A percentile compares a stretch with the other conserved stretches of the same genome.
Conservation (phyloP, 2,888 invertebrate genomes). For the Drosophila niveifrons region DNA sequence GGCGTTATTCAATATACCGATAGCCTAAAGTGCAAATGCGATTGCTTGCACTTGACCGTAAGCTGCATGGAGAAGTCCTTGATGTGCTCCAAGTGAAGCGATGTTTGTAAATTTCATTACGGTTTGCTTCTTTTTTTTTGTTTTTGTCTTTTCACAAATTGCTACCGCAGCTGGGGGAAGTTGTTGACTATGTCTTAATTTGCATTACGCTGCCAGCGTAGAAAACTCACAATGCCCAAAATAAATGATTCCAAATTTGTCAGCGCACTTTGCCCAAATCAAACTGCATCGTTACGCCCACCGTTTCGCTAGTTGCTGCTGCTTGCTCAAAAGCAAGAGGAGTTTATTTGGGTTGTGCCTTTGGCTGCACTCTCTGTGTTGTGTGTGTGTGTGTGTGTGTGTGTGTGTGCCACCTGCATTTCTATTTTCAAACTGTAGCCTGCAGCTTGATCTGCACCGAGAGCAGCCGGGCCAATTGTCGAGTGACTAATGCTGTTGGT, state of each 20-base stretch:
- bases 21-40: conserved; percentile 64
- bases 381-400: conserved; percentile 13
- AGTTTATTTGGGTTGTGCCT: conserved; percentile 39
- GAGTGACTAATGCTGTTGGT: conserved; percentile 78
- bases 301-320: conserved; percentile 12
- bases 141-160: conserved; percentile 31
- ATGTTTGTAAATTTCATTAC: neutral
- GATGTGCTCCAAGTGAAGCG: neutral
- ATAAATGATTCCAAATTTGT: conserved; percentile 82
- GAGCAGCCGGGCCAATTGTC: conserved; percentile 51
- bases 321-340: conserved; percentile 4
- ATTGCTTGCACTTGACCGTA: neutral
- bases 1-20: conserved; percentile 90
- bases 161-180: conserved; percentile 35
- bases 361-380: conserved; percentile 7
- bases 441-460: conserved; percentile 12
- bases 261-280: conserved; percentile 65
- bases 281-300: conserved; percentile 77
- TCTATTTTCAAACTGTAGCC: conserved; percentile 36
- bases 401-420: conserved; percentile 61
- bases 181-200: conserved; percentile 60
- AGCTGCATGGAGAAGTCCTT: conserved; percentile 3
- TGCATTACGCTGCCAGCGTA: conserved; percentile 63
- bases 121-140: conserved; percentile 17
- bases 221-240: conserved; percentile 52